Conservation (phyloP, 2,797 vertebrate genomes). For the Periparus ater region DNA sequence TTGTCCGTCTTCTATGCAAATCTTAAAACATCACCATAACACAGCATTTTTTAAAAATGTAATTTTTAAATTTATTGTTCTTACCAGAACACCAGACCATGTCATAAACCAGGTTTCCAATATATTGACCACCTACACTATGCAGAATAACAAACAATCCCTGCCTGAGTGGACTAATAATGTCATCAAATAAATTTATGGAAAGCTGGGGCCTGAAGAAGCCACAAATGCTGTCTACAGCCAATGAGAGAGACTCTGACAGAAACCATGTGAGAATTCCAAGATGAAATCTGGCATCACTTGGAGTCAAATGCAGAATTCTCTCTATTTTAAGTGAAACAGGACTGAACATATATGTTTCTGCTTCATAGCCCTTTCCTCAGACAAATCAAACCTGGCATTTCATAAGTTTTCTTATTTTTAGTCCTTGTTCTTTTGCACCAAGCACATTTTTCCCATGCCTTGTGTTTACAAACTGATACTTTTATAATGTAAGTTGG, state of each 20-base stretch:
- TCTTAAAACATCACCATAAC: not conserved
- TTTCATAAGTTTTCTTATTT: not conserved
- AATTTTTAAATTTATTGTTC: not conserved
- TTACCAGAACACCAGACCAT: not conserved
- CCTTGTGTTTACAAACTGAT: not conserved
- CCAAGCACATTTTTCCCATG: not conserved
- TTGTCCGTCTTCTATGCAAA: not conserved
- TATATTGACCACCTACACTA: not conserved
- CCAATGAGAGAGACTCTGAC: not conserved
- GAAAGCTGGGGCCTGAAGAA: not conserved
- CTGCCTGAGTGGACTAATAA: not conserved
- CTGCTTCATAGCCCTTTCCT: not conserved
- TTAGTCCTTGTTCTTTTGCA: not conserved
- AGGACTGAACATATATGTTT: not conserved
- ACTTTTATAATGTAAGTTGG: not conserved
- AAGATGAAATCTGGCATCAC: not conserved
- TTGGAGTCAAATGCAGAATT: not conserved
- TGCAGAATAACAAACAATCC: not conserved
- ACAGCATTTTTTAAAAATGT: not conserved
- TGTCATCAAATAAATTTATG: not conserved
- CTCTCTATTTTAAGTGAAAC: not conserved
- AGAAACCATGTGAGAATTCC: not conserved
- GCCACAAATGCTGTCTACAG: not conserved
- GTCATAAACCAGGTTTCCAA: not conserved
- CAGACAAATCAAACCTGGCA: not conserved